Evolutionary conservation across 2,888 invertebrate species (phyloP).

Genomic region (Drosophila vallismaia): DNA sequence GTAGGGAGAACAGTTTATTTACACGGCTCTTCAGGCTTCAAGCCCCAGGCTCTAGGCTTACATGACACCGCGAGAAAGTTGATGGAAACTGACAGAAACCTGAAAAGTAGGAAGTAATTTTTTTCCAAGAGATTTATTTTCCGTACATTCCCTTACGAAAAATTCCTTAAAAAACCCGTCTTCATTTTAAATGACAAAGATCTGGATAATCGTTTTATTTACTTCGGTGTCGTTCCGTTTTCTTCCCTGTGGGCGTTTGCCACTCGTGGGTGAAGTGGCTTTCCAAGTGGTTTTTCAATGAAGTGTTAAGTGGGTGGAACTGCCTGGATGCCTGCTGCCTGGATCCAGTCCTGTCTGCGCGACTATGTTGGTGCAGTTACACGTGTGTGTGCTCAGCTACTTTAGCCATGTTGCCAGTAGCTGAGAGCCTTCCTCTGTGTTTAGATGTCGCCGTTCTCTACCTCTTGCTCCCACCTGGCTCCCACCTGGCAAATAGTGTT

Average conservation of each 20-base stretch:
- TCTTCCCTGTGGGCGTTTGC: constrained; percentile 5
- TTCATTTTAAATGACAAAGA: not conserved
- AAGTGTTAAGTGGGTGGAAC: constrained; percentile 79
- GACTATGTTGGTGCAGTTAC: not conserved
- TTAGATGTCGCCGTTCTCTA: constrained; percentile 66
- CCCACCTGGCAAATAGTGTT: constrained; percentile 59
- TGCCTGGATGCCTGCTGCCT: constrained; percentile 34
- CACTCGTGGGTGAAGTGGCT: constrained; percentile 71
- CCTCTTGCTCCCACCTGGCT: not conserved
- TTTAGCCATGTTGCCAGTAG: constrained; percentile 40
- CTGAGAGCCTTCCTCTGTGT: constrained; percentile 44
- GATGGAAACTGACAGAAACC: not conserved
- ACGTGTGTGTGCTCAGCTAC: constrained; percentile 50
- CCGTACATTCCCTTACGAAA: not conserved
- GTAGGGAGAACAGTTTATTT: constrained; percentile 58
- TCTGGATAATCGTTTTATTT: not conserved
- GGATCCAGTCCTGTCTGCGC: constrained; percentile 10
- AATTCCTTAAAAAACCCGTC: not conserved
- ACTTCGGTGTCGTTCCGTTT: constrained; percentile 9
- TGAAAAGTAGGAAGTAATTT: not conserved
- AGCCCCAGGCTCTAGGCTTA: constrained; percentile 1
- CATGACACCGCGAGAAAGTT: not conserved
- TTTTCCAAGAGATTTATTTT: not conserved
- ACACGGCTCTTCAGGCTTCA: constrained; percentile 12
- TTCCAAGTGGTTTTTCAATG: constrained; percentile 80